A percentile compares a stretch with the other conserved stretches of the same genome.
Conservation (phyloP, 2,888 invertebrate species). For the Thalpophila matura region DNA sequence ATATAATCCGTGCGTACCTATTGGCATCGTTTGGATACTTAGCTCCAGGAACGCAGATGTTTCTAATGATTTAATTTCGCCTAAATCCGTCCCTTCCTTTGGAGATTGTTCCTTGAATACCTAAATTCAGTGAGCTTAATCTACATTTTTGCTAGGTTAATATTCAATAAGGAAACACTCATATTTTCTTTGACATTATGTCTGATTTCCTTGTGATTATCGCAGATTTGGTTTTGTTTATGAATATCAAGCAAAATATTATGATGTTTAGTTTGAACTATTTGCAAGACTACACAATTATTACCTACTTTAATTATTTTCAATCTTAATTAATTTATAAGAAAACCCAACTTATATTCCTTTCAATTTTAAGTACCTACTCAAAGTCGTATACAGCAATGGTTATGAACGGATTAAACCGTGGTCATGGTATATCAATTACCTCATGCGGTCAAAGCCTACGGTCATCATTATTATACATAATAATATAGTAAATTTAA, state of each 20-base stretch:
- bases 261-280: constrained; percentile 35
- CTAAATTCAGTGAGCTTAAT: constrained; percentile 66
- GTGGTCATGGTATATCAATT: constrained; percentile 56
- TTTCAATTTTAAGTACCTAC: constrained; percentile 23
- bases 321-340: constrained; percentile 17
- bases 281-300: constrained; percentile 19
- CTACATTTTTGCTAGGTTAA: constrained; percentile 62
- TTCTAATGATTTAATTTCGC: constrained; percentile 85
- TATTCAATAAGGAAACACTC: constrained; percentile 53
- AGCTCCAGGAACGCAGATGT: constrained; percentile 79
- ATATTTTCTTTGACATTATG: constrained; percentile 50
- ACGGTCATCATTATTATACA: constrained; percentile 54
- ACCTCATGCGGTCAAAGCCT: constrained; percentile 54
- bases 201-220: constrained; percentile 56
- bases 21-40: constrained; percentile 68
- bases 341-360: constrained; percentile 16
- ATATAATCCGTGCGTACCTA: constrained; percentile 65
- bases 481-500: constrained; percentile 72
- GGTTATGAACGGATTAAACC: constrained; percentile 38
- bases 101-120: constrained; percentile 71
- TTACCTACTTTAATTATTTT: constrained; percentile 28
- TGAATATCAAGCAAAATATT: constrained; percentile 36
- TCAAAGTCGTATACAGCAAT: constrained; percentile 33
- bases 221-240: constrained; percentile 45
- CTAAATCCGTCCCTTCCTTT: constrained; percentile 71